Percentiles rank a stretch among this genome's conserved stretches.
Evolutionary conservation across 2,888 invertebrate genomes (phyloP).

Genomic region (Drosophila atroscutellata): DNA sequence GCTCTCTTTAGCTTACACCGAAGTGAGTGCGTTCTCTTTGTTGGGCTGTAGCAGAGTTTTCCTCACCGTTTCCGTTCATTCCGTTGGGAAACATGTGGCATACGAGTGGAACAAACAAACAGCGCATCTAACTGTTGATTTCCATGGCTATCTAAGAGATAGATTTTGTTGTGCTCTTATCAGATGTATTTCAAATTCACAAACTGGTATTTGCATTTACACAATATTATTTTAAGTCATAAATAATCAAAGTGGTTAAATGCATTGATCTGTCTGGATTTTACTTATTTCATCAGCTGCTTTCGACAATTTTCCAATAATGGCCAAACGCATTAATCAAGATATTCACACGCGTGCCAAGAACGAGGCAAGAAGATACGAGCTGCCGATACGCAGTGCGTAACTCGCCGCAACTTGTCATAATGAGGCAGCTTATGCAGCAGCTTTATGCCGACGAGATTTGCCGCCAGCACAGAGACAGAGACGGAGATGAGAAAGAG

Average conservation of each 20-base stretch:
- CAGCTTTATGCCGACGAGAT: slow-evolving; percentile 47
- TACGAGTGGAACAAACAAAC: slow-evolving; percentile 64
- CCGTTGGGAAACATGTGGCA: slow-evolving; percentile 27
- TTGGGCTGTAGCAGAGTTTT: slow-evolving; percentile 65
- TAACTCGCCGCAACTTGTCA: slow-evolving; percentile 65
- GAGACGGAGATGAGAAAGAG: background rate
- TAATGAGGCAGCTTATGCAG: slow-evolving; percentile 58
- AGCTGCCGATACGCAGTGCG: slow-evolving; percentile 46
- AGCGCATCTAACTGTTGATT: slow-evolving; percentile 68
- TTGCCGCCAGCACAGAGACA: slow-evolving; percentile 21
- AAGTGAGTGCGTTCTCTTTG: slow-evolving; percentile 25
- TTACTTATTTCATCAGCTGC: slow-evolving; percentile 1
- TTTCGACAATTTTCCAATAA: slow-evolving; percentile 44
- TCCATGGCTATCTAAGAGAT: slow-evolving; percentile 42
- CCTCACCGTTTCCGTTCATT: slow-evolving; percentile 31
- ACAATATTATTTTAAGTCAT: background rate
- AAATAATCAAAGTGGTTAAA: background rate
- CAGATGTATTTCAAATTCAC: background rate
- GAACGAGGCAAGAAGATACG: slow-evolving; percentile 39
- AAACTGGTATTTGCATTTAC: background rate
- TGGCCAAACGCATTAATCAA: slow-evolving; percentile 65
- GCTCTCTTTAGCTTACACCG: slow-evolving; percentile 8
- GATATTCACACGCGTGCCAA: slow-evolving; percentile 48
- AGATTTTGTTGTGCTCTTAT: slow-evolving; percentile 35
- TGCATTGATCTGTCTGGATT: background rate